Evolutionary conservation across 1,140 invertebrate genomes (phyloP), one percentile per base, ranked within the genome.

Genomic region (Tribolium castaneum): DNA sequence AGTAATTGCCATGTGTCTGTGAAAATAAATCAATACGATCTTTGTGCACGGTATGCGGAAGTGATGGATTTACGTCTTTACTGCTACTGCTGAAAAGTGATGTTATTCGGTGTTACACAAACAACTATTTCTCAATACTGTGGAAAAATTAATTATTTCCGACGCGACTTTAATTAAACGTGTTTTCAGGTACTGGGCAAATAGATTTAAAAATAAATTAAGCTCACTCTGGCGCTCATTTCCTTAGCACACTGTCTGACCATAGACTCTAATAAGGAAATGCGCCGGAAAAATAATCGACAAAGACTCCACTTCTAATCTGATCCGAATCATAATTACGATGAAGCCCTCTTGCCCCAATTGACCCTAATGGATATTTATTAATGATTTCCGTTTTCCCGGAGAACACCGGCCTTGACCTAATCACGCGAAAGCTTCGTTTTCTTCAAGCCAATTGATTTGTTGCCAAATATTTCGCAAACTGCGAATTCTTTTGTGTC

Each of bases 291-390:
- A 66, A 66, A 66, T 66, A 25, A 66, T 66, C 59, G 25, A 14
- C 30, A 10, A 66, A 35, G 59, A 66, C 39, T 66, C 59, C 59
- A 66, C 59, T 66, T 66, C 59, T 66, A 66, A 66, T 66, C 59
- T 30, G 59, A 66, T 66, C 59, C 59, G 59, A 59, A 66, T 66
- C 59, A 66, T 66, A 66, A 66, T 66, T 66, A 66, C 59, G 71
- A 62, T 66, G 51, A 49, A 75, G 74, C 56, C 56, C 52, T 75
- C 56, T 75, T 19, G 14, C 51, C 54, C 35, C 66, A 75, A 75
- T 75, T 75, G 74, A 62, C 74, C 30, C 56, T 75, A 75, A 75
- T 75, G 74, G 74, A 75, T 75, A 75, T 75, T 75, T 75, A 75
- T 75, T 54, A 49, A 75, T 75, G 74, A 75, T 75, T 75, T 75